phyloP scores from a whole-genome alignment of 2,888 invertebrate species.

The Aporophyla nigra region DNA sequence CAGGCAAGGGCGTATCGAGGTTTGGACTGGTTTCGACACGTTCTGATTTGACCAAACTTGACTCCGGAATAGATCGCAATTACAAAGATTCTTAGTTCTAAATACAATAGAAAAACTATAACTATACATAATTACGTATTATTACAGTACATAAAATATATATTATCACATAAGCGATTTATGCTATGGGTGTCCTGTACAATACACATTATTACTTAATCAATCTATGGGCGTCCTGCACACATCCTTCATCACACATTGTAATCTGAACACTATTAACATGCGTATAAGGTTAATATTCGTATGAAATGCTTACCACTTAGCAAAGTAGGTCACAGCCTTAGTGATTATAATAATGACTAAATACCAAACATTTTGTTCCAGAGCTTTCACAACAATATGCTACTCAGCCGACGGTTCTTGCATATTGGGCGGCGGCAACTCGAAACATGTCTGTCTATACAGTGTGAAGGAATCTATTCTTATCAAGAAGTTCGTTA shows the following conservation, averaged over 20 bases:
- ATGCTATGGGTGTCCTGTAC: too few relatives aligned
- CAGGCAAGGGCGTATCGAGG: too few relatives aligned
- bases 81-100: too few relatives aligned
- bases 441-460: constrained; percentile 98
- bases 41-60: too few relatives aligned
- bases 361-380: constrained; percentile 58
- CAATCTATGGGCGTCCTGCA: too few relatives aligned
- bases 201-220: too few relatives aligned
- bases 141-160: too few relatives aligned
- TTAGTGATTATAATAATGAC: not conserved
- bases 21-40: too few relatives aligned
- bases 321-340: not conserved
- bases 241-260: not conserved
- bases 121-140: too few relatives aligned
- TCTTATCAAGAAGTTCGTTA: constrained; percentile 97
- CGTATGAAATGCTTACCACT: not conserved
- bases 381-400: constrained; percentile 96
- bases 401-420: constrained; percentile 98
- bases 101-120: too few relatives aligned
- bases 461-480: constrained; percentile 96
- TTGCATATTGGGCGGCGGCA: constrained; percentile 97
- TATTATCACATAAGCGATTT: too few relatives aligned
- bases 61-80: too few relatives aligned
- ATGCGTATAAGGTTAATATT: not conserved
- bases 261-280: not conserved